A percentile compares a stretch with the other conserved stretches of the same genome.
Evolutionary conservation across 2,888 invertebrate genomes (phyloP).

Genomic region (Drosophila helvetica): DNA sequence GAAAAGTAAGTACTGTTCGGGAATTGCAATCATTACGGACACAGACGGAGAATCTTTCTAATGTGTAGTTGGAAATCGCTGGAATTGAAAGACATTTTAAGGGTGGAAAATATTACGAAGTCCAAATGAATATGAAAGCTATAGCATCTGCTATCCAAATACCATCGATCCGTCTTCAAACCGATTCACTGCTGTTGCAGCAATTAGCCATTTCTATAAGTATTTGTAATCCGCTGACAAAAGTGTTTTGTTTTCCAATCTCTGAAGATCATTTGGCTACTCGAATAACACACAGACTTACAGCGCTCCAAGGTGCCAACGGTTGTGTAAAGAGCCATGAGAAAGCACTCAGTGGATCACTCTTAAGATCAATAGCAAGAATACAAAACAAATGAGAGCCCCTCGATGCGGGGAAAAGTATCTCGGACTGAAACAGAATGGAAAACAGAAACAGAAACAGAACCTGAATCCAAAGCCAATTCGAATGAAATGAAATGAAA

Average conservation of each 20-base stretch:
- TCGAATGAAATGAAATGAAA: slow-evolving; percentile 38
- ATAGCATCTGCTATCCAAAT: no score
- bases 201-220: background rate
- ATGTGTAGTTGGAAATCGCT: background rate
- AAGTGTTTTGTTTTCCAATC: slow-evolving; percentile 25
- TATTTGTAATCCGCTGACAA: slow-evolving; percentile 24
- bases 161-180: background rate
- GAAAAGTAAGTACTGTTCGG: background rate
- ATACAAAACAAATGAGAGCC: slow-evolving; percentile 23
- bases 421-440: slow-evolving; percentile 15
- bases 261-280: slow-evolving; percentile 36
- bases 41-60: no score
- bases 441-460: slow-evolving; percentile 10
- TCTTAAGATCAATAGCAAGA: slow-evolving; percentile 21
- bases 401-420: slow-evolving; percentile 31
- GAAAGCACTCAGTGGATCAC: background rate
- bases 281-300: slow-evolving; percentile 24
- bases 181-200: background rate
- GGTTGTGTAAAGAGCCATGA: background rate
- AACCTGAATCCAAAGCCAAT: slow-evolving; percentile 2
- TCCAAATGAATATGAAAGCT: background rate
- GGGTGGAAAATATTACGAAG: background rate
- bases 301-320: slow-evolving; percentile 16
- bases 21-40: no score
- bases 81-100: background rate